Evolutionary conservation across 53 echinoderm and acorn worm genomes (phyloP).

Genomic region (Luidia sarsii): DNA sequence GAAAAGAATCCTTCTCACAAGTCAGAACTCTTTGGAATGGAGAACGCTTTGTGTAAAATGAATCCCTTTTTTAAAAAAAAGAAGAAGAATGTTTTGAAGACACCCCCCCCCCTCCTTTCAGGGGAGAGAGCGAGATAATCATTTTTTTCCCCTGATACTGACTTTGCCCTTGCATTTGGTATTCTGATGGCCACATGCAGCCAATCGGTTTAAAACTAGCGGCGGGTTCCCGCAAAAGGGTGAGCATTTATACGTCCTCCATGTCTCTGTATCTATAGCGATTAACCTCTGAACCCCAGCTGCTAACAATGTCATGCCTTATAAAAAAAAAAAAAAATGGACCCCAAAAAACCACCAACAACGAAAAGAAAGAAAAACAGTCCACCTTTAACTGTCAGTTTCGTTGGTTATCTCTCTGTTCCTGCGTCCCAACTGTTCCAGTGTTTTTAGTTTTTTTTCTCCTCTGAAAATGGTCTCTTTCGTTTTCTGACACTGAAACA

Average conservation of each 20-base stretch:
- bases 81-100: too few species aligned
- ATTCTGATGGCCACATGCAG: slow-evolving; percentile 20
- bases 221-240: slow-evolving; percentile 51
- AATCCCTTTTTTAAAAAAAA: background rate
- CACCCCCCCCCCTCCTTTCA: too few species aligned
- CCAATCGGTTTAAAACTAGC: slow-evolving; percentile 54
- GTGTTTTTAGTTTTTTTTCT: slow-evolving; percentile 35
- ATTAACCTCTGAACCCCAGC: slow-evolving; percentile 47
- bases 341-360: background rate
- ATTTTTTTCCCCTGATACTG: background rate
- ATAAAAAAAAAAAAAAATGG: background rate
- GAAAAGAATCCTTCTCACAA: too few species aligned
- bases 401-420: background rate
- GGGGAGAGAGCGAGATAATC: too few species aligned
- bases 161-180: slow-evolving; percentile 17
- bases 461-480: too few species aligned
- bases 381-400: background rate
- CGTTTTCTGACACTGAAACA: too few species aligned
- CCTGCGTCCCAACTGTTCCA: slow-evolving; percentile 2
- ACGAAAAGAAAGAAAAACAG: background rate
- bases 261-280: slow-evolving; percentile 11
- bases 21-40: too few species aligned
- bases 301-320: slow-evolving; percentile 41
- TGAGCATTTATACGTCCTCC: too few species aligned
- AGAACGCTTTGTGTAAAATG: background rate